phyloP scores from a whole-genome alignment of 2,797 vertebrate genomes.

The Buceros bicornis region DNA sequence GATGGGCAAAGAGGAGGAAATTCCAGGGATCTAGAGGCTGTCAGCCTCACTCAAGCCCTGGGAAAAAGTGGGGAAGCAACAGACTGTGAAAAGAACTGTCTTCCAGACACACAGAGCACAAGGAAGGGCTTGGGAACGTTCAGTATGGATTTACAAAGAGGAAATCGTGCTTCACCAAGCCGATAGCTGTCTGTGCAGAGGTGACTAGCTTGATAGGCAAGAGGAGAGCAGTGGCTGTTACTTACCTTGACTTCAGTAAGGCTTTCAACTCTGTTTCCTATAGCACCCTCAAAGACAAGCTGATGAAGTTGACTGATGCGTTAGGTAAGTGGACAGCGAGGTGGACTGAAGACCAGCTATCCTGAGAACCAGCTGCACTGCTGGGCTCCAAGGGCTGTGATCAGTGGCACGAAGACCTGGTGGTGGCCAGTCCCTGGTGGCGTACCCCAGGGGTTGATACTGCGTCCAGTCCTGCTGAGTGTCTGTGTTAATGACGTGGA shows the following conservation, averaged over 20 bases:
- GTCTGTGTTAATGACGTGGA: neutral
- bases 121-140: neutral
- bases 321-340: neutral
- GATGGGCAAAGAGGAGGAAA: neutral
- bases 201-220: neutral
- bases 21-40: neutral
- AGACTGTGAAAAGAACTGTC: neutral
- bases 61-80: neutral
- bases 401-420: too few species aligned
- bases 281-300: neutral
- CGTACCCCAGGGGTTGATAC: accelerated
- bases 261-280: accelerated
- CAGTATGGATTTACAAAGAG: neutral
- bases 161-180: neutral
- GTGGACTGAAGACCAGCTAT: neutral
- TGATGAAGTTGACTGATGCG: neutral
- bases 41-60: neutral
- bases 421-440: neutral
- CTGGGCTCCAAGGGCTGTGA: neutral
- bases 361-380: neutral
- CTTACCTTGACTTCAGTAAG: neutral
- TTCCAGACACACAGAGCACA: neutral
- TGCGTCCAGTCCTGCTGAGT: neutral
- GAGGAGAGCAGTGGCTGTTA: neutral
- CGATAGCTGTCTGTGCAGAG: neutral